These are phyloP conservation scores for Geodia barretti DNA, from an alignment of 37 sponge, comb jelly and placozoan genomes.

Conservation along the genomic window DNA sequence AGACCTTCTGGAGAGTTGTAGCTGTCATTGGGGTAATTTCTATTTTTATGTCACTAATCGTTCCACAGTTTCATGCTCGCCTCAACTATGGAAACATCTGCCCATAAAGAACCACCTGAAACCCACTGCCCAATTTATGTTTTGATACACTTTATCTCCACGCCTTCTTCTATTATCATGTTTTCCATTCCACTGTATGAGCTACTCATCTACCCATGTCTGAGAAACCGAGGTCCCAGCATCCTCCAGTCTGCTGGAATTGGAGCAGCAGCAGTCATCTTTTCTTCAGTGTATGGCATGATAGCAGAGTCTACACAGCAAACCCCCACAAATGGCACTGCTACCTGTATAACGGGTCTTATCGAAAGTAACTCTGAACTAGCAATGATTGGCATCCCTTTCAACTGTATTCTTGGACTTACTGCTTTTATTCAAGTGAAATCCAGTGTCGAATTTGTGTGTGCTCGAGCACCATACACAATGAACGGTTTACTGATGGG, in stretches of 20 bases:
- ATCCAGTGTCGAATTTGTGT: slow-evolving; percentile 9
- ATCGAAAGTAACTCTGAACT: neutral
- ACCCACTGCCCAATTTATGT: neutral
- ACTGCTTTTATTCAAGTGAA: neutral
- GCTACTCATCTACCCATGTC: neutral
- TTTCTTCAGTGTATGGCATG: neutral
- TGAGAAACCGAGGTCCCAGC: neutral
- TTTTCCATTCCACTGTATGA: neutral
- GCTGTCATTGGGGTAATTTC: neutral
- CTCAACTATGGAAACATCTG: too few species aligned
- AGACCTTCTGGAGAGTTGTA: neutral
- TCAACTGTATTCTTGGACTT: neutral
- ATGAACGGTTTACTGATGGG: slow-evolving; percentile 13
- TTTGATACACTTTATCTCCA: neutral
- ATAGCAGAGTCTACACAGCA: neutral
- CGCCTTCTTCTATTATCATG: neutral
- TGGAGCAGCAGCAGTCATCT: neutral
- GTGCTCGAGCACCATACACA: slow-evolving; percentile 23
- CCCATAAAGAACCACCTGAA: too few species aligned
- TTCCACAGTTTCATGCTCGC: too few species aligned
- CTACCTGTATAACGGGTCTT: neutral
- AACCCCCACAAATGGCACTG: neutral
- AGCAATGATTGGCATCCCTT: neutral
- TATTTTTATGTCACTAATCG: neutral
- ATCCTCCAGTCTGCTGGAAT: neutral